These are phyloP conservation scores for Coregonus sp. DNA, from an alignment of 2,797 vertebrate species.

Conservation along the genomic window DNA sequence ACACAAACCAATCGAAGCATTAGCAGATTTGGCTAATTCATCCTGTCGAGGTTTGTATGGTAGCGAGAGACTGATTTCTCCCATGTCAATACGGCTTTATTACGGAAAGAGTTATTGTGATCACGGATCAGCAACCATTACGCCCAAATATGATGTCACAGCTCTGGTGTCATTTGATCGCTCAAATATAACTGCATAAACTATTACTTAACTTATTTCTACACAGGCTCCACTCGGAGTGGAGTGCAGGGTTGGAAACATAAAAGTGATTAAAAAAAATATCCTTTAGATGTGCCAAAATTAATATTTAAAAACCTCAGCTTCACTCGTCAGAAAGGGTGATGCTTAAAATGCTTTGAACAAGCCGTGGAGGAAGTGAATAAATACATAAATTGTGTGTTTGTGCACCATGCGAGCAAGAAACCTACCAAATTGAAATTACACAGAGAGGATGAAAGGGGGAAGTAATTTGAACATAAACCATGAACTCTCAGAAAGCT, in stretches of 20 bases:
- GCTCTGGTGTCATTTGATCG: slow-evolving; percentile 33
- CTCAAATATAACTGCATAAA: slow-evolving; percentile 39
- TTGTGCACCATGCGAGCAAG: slow-evolving; percentile 36
- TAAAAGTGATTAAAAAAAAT: slow-evolving; percentile 59
- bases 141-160: background rate
- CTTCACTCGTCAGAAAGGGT: slow-evolving; percentile 63
- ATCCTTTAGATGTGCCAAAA: slow-evolving; percentile 65
- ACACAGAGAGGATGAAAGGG: slow-evolving; percentile 58
- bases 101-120: slow-evolving; percentile 12
- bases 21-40: background rate
- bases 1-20: background rate
- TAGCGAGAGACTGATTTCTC: slow-evolving; percentile 37
- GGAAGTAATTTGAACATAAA: slow-evolving; percentile 62
- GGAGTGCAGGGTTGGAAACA: slow-evolving; percentile 57
- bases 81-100: slow-evolving; percentile 35
- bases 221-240: slow-evolving; percentile 28
- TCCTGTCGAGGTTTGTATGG: background rate
- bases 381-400: slow-evolving; percentile 68
- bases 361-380: slow-evolving; percentile 63
- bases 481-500: slow-evolving; percentile 53
- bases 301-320: slow-evolving; percentile 73
- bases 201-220: slow-evolving; percentile 31
- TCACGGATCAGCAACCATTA: slow-evolving; percentile 35
- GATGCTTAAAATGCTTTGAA: slow-evolving; percentile 70
- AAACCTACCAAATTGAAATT: slow-evolving; percentile 57